Percentiles rank a stretch among this genome's conserved stretches.
These are phyloP conservation scores for Lagenorhynchus albirostris DNA, from an alignment of 2,113 vertebrate genomes.

Conservation along the genomic window DNA sequence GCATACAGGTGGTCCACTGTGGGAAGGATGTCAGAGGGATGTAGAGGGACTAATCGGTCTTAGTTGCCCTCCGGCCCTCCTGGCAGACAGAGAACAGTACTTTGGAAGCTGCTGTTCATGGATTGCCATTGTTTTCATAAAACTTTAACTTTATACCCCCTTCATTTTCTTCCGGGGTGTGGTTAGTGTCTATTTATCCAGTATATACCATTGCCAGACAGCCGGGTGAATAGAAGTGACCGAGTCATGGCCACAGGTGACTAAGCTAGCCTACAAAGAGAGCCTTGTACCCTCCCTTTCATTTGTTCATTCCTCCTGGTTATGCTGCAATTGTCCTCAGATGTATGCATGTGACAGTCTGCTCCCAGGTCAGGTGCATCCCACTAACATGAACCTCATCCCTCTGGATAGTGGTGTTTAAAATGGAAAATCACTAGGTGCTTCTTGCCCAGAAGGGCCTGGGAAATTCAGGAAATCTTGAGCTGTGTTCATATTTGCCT, in stretches of 20 bases:
- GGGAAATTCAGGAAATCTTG: neutral
- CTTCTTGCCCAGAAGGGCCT: neutral
- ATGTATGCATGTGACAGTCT: neutral
- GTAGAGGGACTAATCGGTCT: neutral
- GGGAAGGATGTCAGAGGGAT: neutral
- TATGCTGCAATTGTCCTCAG: neutral
- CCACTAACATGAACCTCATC: neutral
- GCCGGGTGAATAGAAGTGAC: neutral
- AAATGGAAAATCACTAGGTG: neutral
- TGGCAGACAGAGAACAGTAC: neutral
- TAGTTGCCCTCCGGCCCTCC: neutral
- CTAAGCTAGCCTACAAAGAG: neutral
- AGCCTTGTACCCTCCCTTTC: neutral
- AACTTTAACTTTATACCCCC: neutral
- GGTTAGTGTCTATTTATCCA: neutral
- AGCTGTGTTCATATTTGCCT: neutral
- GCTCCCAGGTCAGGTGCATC: neutral
- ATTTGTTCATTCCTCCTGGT: neutral
- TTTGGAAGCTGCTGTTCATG: neutral
- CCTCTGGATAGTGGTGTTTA: neutral
- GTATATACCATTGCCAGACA: neutral
- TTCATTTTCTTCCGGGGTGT: constrained; percentile 31
- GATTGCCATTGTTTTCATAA: neutral
- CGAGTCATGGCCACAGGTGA: neutral
- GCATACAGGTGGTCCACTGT: neutral